A percentile compares a stretch with the other conserved stretches of the same genome.
Evolutionary conservation across 2,797 vertebrate species (phyloP).

Genomic region (Sebastes steindachneri): DNA sequence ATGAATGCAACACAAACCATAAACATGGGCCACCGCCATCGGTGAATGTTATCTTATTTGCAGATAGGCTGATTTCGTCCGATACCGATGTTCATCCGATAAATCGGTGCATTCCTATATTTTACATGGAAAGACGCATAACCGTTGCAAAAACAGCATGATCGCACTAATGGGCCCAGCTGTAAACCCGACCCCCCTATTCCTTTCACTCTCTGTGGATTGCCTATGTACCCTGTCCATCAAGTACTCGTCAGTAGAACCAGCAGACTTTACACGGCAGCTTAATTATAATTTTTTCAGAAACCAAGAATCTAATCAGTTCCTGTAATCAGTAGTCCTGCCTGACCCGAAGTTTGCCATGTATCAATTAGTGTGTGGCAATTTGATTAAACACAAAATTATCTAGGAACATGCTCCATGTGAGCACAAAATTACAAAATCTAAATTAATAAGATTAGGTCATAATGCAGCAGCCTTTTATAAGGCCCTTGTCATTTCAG

Average conservation of each 20-base stretch:
- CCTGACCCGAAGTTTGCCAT: not conserved
- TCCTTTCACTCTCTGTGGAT: not conserved
- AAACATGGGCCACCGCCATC: too few relatives aligned
- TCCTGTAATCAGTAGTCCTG: not conserved
- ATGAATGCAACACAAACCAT: too few relatives aligned
- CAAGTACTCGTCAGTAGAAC: not conserved
- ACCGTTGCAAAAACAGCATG: not conserved
- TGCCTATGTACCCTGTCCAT: not conserved
- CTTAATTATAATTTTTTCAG: slow-evolving; percentile 6
- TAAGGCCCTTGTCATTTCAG: not conserved
- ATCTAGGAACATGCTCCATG: not conserved
- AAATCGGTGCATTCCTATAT: not conserved
- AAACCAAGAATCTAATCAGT: not conserved
- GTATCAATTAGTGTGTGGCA: not conserved
- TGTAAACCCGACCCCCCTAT: not conserved
- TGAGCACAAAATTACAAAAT: not conserved
- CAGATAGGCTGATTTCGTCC: too few relatives aligned
- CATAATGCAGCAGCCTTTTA: not conserved
- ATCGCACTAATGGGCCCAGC: not conserved
- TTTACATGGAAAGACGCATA: not conserved
- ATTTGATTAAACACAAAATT: not conserved
- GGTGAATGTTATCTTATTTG: too few relatives aligned
- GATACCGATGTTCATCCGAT: too few relatives aligned
- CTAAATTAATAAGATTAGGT: not conserved
- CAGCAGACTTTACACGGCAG: not conserved